phyloP scores from a whole-genome alignment of 2,113 vertebrate species.

The Chitala chitala region DNA sequence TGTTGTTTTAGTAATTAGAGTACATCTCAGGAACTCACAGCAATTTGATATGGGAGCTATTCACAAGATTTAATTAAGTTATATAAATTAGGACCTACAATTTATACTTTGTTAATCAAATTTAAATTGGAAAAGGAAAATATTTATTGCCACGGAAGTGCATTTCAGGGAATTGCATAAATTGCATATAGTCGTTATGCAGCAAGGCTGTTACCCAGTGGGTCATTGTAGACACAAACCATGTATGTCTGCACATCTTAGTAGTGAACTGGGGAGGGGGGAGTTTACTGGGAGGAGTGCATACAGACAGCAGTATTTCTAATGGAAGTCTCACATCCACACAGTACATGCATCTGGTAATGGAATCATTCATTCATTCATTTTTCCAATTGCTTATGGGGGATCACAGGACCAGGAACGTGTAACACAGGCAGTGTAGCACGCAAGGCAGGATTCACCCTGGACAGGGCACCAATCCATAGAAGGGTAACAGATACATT shows the following conservation, averaged over 20 bases:
- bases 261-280: neutral
- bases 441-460: no score
- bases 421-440: no score
- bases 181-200: neutral
- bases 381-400: conserved; percentile 1
- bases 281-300: conserved; percentile 41
- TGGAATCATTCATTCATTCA: conserved; percentile 5
- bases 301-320: conserved; percentile 61
- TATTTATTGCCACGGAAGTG: neutral
- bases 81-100: neutral
- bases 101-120: conserved; percentile 5
- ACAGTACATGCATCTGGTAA: neutral
- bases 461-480: no score
- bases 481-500: no score
- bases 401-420: no score
- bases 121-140: neutral
- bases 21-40: conserved; percentile 26
- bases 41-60: conserved; percentile 33
- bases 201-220: neutral
- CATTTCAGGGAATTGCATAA: neutral
- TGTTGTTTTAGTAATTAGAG: conserved; percentile 29
- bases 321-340: conserved; percentile 39
- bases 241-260: neutral
- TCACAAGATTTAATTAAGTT: conserved; percentile 43
- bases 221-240: neutral